Evolutionary conservation across 1,140 invertebrate species (phyloP).

Genomic region (Akabosia matsudoensis): DNA sequence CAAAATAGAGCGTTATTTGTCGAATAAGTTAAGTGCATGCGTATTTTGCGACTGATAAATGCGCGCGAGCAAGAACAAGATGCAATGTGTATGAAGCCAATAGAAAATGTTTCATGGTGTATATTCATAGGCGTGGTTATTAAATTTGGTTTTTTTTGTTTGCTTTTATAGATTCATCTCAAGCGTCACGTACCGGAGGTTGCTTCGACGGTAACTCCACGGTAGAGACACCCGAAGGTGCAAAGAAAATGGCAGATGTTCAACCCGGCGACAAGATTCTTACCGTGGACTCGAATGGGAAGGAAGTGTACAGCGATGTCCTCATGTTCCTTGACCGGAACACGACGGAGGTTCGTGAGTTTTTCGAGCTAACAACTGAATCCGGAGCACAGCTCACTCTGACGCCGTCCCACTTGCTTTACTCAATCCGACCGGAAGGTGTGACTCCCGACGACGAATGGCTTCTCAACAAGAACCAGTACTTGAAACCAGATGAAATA

Average conservation of each 20-base stretch:
- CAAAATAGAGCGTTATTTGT: no score
- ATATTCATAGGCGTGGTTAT: background rate
- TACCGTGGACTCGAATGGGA: conserved; percentile 64
- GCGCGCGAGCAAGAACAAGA: no score
- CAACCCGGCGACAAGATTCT: conserved; percentile 74
- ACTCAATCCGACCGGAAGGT: conserved; percentile 42
- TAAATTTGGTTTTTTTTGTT: conserved; percentile 46
- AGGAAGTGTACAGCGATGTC: conserved; percentile 76
- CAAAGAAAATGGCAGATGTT: conserved; percentile 61
- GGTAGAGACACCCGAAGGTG: conserved; percentile 60
- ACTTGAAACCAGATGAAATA: background rate
- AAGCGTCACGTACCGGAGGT: conserved; percentile 70
- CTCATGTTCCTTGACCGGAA: conserved; percentile 83
- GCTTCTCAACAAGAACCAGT: background rate
- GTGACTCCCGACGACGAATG: conserved; percentile 6
- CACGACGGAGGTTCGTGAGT: conserved; percentile 62
- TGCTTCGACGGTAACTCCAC: conserved; percentile 70
- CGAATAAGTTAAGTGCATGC: no score
- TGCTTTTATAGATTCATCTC: conserved; percentile 84
- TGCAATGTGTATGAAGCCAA: background rate
- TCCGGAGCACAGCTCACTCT: conserved; percentile 68
- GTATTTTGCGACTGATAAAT: no score
- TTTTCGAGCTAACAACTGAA: conserved; percentile 67
- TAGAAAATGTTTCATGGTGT: background rate
- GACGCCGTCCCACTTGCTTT: conserved; percentile 82